A percentile compares a stretch with the other conserved stretches of the same genome.
Evolutionary conservation across 2,888 invertebrate species (phyloP).

Genomic region (Tetragonula carbonaria): DNA sequence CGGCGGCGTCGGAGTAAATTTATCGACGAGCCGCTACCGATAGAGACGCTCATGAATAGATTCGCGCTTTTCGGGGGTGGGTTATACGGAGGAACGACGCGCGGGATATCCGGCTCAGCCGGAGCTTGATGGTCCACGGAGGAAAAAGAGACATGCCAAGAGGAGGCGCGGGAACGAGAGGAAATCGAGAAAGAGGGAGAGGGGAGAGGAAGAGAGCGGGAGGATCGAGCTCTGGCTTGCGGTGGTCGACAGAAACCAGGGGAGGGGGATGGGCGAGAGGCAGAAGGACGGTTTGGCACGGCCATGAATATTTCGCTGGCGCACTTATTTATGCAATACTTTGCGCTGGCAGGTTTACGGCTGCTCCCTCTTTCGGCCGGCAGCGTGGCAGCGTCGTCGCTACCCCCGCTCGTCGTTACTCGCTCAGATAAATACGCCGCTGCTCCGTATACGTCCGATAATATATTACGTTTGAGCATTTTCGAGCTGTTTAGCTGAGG

Average conservation of each 20-base stretch:
- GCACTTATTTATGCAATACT: conserved; percentile 84
- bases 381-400: conserved; percentile 39
- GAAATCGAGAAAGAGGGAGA: not conserved
- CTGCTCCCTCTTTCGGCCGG: conserved; percentile 74
- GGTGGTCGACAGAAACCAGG: conserved; percentile 40
- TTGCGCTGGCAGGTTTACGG: conserved; percentile 83
- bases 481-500: conserved; percentile 80
- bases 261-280: conserved; percentile 40
- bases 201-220: conserved; percentile 21
- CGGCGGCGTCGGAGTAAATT: conserved; percentile 72
- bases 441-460: conserved; percentile 78
- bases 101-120: conserved; percentile 40
- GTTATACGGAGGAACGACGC: conserved; percentile 55
- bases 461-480: conserved; percentile 82
- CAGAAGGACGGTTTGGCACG: conserved; percentile 75
- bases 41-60: conserved; percentile 82
- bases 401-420: conserved; percentile 42
- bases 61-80: conserved; percentile 77
- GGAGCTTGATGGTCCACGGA: conserved; percentile 36
- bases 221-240: conserved; percentile 37
- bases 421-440: conserved; percentile 74
- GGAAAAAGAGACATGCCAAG: conserved; percentile 18
- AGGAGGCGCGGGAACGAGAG: not conserved
- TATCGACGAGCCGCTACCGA: conserved; percentile 78
- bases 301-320: conserved; percentile 84